Evolutionary conservation across 2,888 invertebrate species (phyloP), one percentile per base, ranked within the genome.

Genomic region (Sepiola atlantica): DNA sequence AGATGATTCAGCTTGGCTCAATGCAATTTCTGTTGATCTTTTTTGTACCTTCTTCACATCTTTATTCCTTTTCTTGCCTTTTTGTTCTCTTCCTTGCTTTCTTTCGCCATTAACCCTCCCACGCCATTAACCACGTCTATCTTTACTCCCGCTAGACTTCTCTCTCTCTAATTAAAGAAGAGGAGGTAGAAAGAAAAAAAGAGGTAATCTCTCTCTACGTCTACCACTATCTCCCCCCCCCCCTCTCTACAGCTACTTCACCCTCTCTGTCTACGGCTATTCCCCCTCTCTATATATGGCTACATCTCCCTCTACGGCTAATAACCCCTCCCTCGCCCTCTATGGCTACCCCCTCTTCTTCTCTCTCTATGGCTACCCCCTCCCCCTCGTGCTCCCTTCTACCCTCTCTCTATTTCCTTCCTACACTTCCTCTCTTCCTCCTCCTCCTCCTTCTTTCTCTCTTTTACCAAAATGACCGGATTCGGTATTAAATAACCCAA

Each of bases 51-150:
- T 57, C 21, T 21, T 57, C 24, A 45, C 45, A 16, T 21, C 21
- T 57, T 24, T 57, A 6, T 57, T 20, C 24, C 21, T 21, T 21
- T 57, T 21, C 21, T 24, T 61, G 1, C 0, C n/a, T 77, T 77
- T 77, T n/a, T 45, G 2, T 45, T n/a, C 12, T n/a, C 10, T n/a
- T 8, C 10, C n/a, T 0, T 77, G 1, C 4, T 2, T n/a, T 18
- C 16, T 18, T n/a, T 10, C 77, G 0, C 10, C n/a, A 8, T 12
- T 28, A 12, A 28, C 10, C 10, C 10, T 10, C n/a, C 28, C n/a
- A 1, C n/a, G 0, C 10, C 0, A 0, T 0, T 0, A 12, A 12
- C 16, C 10, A 10, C 0, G 28, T 1, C 10, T 12, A 8, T 10
- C 77, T n/a, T n/a, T n/a, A 28, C 28, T 28, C 28, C 28, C 28